Evolutionary conservation across 1,140 invertebrate genomes (phyloP).

Genomic region (Drosophila saltans): DNA sequence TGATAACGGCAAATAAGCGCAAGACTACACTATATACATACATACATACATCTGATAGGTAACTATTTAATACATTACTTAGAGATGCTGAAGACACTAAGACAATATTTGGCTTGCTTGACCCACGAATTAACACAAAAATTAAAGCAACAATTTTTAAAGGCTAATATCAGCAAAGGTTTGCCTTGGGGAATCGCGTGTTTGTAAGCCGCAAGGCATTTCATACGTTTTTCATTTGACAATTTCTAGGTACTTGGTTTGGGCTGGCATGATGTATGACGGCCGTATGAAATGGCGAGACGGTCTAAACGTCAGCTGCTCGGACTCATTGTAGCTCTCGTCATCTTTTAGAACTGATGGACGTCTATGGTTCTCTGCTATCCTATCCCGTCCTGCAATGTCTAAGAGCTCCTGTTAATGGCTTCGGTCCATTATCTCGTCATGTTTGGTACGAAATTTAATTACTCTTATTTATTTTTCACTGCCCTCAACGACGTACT

Average conservation of each 20-base stretch:
- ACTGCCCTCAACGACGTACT: conserved; percentile 29
- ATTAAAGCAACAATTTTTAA: conserved; percentile 14
- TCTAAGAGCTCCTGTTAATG: conserved; percentile 70
- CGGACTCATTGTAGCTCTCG: conserved; percentile 45
- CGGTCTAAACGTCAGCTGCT: conserved; percentile 34
- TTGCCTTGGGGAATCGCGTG: conserved; percentile 56
- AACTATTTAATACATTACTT: no score
- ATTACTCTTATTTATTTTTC: conserved; percentile 83
- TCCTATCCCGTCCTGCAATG: conserved; percentile 11
- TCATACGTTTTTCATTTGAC: conserved; percentile 52
- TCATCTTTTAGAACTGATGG: conserved; percentile 65
- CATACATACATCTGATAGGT: no score
- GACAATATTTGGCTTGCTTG: no score
- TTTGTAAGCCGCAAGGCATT: conserved; percentile 39
- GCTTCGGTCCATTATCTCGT: conserved; percentile 83
- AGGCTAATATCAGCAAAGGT: conserved; percentile 58
- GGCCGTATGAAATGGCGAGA: conserved; percentile 14
- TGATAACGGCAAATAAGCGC: no score
- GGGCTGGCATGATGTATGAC: conserved; percentile 49
- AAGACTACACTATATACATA: no score
- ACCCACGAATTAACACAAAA: neutral
- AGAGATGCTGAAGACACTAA: no score
- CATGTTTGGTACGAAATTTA: conserved; percentile 83
- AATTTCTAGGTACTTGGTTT: conserved; percentile 53
- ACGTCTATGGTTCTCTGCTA: conserved; percentile 26